phyloP scores from a whole-genome alignment of 1,140 invertebrate genomes.

The Caenorhabditis inopinata region DNA sequence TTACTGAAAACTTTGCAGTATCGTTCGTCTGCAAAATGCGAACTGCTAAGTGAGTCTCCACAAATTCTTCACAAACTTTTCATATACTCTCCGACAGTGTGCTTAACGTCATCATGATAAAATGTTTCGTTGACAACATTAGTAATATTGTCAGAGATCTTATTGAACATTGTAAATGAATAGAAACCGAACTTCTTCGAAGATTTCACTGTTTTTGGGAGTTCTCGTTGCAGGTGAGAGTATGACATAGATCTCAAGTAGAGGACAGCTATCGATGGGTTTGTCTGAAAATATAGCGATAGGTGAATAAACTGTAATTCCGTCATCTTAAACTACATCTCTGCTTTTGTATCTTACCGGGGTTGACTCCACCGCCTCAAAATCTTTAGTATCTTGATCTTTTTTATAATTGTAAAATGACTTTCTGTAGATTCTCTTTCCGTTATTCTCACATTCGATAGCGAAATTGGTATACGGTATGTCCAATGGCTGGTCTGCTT shows the following conservation, averaged over 20 bases:
- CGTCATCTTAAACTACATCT: neutral
- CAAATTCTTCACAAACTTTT: neutral
- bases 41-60: neutral
- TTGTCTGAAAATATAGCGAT: neutral
- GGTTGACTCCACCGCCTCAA: neutral
- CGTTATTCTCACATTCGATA: neutral
- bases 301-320: too few relatives aligned
- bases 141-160: slow-evolving; percentile 9
- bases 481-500: neutral
- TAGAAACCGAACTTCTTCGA: neutral
- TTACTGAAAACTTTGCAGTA: slow-evolving; percentile 21
- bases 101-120: neutral
- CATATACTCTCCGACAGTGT: slow-evolving; percentile 1
- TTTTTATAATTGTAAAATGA: slow-evolving; percentile 7
- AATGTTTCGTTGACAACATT: neutral
- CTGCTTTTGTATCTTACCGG: neutral
- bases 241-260: slow-evolving; percentile 11
- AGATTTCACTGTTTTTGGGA: neutral
- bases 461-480: slow-evolving; percentile 2
- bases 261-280: neutral
- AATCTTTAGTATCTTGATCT: neutral
- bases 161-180: slow-evolving; percentile 1
- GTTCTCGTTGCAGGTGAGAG: neutral
- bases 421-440: slow-evolving; percentile 24
- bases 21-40: neutral